Evolutionary conservation across 2,888 invertebrate genomes (phyloP), one percentile per base, ranked within the genome.

Genomic region (Subacronicta megacephala): DNA sequence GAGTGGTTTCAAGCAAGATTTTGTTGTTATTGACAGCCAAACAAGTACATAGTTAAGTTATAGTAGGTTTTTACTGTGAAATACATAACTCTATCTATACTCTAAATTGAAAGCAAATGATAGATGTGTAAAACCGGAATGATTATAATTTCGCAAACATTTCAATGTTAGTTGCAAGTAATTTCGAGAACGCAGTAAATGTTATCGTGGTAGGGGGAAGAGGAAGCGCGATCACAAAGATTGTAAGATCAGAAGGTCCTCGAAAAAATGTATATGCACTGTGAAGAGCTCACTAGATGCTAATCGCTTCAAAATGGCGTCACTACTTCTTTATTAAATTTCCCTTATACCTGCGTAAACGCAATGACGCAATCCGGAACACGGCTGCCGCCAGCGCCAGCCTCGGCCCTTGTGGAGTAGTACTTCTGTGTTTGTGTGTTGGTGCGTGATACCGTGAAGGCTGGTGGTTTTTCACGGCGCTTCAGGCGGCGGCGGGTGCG

Each of bases 401-500:
- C 6, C 1, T 3, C 10, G 26, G 2, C 26, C 26, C 2, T 0
- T 29, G n/a, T 7, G 6, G n/a, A 13, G 17, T 20, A 17, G 15
- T n/a, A 18, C 7, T 46, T 51, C 42, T 62, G 52, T 16, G 15
- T 38, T 12, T 7, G 2, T 17, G 20, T 10, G n/a, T 6, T 43
- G 10, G 33, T 10, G 52, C 23, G 17, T 6, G 65, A 78, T 75
- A 77, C 72, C 87, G 84, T 87, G 86, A 86, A 88, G 84, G 86
- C 77, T 79, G 46, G 69, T 42, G 20, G 75, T 75, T 81, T 81
- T 82, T 80, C 81, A 62, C 58, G 60, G 35, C 18, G 63, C 63
- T 78, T 71, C 72, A 69, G 64, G 57, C 53, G 54, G 62, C 38
- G 55, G 53, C 57, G 12, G 13, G 20, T 1, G 58, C 36, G 45